Evolutionary conservation across 2,888 invertebrate genomes (phyloP), one percentile per base, ranked within the genome.

Genomic region (Phaedon cochleariae): DNA sequence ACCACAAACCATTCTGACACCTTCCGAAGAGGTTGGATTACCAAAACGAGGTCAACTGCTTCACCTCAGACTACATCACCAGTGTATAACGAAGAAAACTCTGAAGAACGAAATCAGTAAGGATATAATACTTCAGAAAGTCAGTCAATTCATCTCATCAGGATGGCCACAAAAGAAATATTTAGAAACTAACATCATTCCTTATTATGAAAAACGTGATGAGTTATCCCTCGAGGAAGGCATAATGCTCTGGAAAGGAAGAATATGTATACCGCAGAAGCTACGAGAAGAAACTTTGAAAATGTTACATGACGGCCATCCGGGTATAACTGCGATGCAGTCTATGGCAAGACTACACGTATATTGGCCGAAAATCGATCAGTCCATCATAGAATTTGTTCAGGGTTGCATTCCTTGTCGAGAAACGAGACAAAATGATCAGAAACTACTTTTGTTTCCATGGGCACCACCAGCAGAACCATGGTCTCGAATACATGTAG

Each of bases 321-420:
- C 65, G 0, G 71, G 67, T 6, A 64, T 70, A 18, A 65, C 57
- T 7, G 70, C 66, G 7, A 70, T 74, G 72, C 68, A 70, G 53
- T 70, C 73, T 4, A 55, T 66, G 12, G 64, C 72, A 17, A 49
- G 55, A 46, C 26, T 67, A 29, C 71, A 74, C 54, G 65, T 74
- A 4, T 74, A 69, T 59, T 71, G 74, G 73, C 74, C 70, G 37
- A 59, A 64, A 2, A 72, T 74, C 7, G 58, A 74, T 37, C 15
- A 9, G 6, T 61, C 63, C 41, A 69, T 71, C 12, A 58, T 48
- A 15, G 22, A 55, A 1, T 51, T 46, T 48, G 58, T 68, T 4
- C 51, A 64, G 51, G 18, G 15, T 21, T 70, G 71, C 45, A n/a
- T 15, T 9, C 21, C 64, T 15, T 74, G 68, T 48, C 71, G 71